Conservation (phyloP, 2,888 invertebrate genomes). For the Dynastes tityus region DNA sequence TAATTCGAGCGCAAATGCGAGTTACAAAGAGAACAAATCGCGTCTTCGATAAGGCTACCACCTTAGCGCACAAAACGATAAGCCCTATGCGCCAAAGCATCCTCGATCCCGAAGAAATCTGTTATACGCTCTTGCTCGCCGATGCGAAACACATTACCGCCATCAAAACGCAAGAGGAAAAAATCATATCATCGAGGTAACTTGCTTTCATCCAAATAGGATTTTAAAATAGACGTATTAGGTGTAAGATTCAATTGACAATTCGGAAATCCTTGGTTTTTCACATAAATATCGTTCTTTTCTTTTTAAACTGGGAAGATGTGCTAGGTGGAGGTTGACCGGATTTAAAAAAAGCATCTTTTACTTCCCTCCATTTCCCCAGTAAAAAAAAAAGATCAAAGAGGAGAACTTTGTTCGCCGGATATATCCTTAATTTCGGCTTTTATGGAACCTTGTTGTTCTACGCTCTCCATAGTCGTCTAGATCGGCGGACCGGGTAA, state of each 20-base stretch:
- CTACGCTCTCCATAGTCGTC: background rate
- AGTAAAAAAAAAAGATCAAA: background rate
- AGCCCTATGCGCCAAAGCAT: background rate
- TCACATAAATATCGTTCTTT: slow-evolving; percentile 49
- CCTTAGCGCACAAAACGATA: background rate
- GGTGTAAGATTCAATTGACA: slow-evolving; percentile 59
- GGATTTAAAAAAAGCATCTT: background rate
- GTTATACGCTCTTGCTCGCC: no score
- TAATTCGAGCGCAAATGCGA: no score
- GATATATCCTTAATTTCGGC: slow-evolving; percentile 49
- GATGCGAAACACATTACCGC: no score
- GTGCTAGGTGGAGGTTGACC: background rate
- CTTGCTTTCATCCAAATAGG: slow-evolving; percentile 37
- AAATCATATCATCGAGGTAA: no score
- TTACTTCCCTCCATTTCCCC: no score
- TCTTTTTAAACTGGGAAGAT: slow-evolving; percentile 21
- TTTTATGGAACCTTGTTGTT: slow-evolving; percentile 53
- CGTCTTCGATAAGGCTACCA: no score
- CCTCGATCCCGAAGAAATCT: no score
- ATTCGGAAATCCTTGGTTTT: slow-evolving; percentile 43
- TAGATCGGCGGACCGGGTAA: slow-evolving; percentile 31
- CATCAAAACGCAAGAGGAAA: no score
- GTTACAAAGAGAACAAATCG: no score
- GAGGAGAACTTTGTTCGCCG: background rate
- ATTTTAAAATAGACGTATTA: slow-evolving; percentile 59